Conservation (phyloP, 2,113 vertebrate genomes). For the Oncorhynchus tshawytscha region DNA sequence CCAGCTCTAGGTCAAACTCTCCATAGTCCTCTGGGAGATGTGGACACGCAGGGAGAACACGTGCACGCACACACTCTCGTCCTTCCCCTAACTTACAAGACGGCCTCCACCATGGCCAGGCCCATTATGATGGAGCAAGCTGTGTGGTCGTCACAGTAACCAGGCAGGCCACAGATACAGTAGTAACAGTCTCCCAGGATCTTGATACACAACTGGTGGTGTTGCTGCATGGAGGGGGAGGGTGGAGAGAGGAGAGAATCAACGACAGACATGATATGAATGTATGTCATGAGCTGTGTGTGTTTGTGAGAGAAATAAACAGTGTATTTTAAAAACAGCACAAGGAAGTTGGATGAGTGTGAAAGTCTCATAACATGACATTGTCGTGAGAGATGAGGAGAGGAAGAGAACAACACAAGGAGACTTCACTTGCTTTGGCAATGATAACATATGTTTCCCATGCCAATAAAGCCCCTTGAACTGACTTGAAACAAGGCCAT, state of each 20-base stretch:
- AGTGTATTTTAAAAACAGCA: background rate
- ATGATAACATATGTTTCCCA: no score
- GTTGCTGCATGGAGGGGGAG: slow-evolving; percentile 69
- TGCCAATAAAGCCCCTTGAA: no score
- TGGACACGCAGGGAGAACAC: slow-evolving; percentile 81
- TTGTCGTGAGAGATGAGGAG: background rate
- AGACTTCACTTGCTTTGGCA: no score
- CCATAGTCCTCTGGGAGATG: slow-evolving; percentile 90
- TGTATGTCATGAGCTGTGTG: background rate
- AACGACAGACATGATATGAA: background rate
- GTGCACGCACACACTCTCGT: background rate
- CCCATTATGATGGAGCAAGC: slow-evolving; percentile 94
- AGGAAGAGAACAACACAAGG: background rate
- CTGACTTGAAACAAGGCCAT: background rate
- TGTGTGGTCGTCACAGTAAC: slow-evolving; percentile 90
- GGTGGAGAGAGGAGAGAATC: background rate
- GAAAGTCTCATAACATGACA: background rate
- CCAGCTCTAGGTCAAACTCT: slow-evolving; percentile 88
- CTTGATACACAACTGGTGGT: slow-evolving; percentile 93
- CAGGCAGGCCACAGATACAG: slow-evolving; percentile 93
- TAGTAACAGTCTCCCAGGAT: slow-evolving; percentile 96
- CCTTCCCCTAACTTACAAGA: slow-evolving; percentile 79
- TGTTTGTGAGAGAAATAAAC: background rate
- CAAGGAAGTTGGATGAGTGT: background rate
- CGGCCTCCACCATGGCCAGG: slow-evolving; percentile 92